These are phyloP conservation scores for Phorcus lineatus DNA, from an alignment of 2,888 invertebrate species.

Conservation along the genomic window DNA sequence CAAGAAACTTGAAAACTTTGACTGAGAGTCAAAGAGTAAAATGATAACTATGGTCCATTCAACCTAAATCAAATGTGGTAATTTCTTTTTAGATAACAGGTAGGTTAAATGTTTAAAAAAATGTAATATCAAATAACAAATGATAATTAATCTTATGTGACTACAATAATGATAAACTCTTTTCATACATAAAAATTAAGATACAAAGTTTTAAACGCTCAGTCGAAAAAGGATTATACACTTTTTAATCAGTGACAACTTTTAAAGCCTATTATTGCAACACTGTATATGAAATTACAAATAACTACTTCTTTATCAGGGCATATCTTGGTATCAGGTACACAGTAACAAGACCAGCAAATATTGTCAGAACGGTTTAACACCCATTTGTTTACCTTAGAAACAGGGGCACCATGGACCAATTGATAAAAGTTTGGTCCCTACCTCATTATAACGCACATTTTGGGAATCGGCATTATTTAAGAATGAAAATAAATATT, in stretches of 20 bases:
- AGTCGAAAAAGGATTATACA: too few species aligned
- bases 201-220: too few species aligned
- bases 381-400: conserved; percentile 4
- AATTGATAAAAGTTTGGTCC: background rate
- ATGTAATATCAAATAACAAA: too few species aligned
- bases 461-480: background rate
- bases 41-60: too few species aligned
- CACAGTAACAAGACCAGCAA: background rate
- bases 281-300: background rate
- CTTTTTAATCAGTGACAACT: background rate
- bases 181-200: too few species aligned
- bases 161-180: too few species aligned
- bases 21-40: too few species aligned
- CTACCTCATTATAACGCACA: background rate
- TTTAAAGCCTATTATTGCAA: background rate
- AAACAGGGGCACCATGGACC: background rate
- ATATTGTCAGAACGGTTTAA: background rate
- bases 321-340: background rate
- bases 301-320: background rate
- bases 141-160: too few species aligned
- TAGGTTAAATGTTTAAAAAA: too few species aligned
- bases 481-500: background rate
- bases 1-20: too few species aligned
- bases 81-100: too few species aligned
- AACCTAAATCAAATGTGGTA: too few species aligned